These are phyloP conservation scores for Nixonia krombeini DNA, from an alignment of 1,140 invertebrate genomes.

Conservation along the genomic window DNA sequence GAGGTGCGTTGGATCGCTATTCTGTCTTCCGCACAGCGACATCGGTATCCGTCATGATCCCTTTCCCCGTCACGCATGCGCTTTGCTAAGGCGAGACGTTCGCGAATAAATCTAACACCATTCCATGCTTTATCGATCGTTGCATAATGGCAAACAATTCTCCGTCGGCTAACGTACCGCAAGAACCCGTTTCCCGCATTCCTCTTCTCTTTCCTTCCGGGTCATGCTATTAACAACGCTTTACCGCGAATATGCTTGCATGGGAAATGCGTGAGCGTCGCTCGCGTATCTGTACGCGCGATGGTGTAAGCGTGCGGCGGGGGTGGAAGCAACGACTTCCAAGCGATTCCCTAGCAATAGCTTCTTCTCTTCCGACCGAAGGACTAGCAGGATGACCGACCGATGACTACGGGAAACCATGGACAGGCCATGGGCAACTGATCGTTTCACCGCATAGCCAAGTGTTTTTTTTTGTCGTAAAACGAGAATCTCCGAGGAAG, in stretches of 20 bases:
- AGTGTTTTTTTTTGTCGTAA: constrained; percentile 24
- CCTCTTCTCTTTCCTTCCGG: constrained; percentile 29
- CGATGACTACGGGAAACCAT: constrained; percentile 30
- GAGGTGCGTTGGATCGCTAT: too few relatives aligned
- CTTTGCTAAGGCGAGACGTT: too few relatives aligned
- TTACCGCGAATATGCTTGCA: constrained; percentile 28
- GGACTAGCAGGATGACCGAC: constrained; percentile 34
- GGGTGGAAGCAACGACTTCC: constrained; percentile 10
- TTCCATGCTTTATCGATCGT: constrained; percentile 21
- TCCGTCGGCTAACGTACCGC: constrained; percentile 8
- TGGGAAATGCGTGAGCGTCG: constrained; percentile 29
- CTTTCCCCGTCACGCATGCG: too few relatives aligned
- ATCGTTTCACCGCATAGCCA: constrained; percentile 32
- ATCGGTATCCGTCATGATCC: too few relatives aligned
- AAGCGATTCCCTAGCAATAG: constrained; percentile 20
- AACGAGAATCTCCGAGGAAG: too few relatives aligned
- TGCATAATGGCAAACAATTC: constrained; percentile 34
- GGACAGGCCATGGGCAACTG: too few relatives aligned
- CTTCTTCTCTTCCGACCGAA: constrained; percentile 21
- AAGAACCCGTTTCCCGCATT: constrained; percentile 36
- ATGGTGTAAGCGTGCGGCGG: constrained; percentile 12
- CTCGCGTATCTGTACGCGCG: constrained; percentile 30
- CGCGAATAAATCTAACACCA: constrained; percentile 14
- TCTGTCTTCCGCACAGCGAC: too few relatives aligned
- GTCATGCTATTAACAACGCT: constrained; percentile 35